phyloP scores from a whole-genome alignment of 1,140 invertebrate genomes.

The Batillaria attramentaria region DNA sequence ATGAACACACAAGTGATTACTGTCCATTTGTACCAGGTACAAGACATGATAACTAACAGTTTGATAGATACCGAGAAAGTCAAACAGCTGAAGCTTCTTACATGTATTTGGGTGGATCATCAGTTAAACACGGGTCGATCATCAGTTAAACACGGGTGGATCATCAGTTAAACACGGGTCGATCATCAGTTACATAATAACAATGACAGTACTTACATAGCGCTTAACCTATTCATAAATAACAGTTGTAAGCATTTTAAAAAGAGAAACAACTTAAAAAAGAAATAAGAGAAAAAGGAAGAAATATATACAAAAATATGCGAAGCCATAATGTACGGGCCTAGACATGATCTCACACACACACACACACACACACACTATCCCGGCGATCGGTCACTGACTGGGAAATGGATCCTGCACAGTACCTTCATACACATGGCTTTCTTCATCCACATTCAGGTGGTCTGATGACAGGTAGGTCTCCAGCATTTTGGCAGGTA shows the following conservation, averaged over 20 bases:
- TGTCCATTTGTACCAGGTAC: too few species aligned
- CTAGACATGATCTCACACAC: not conserved
- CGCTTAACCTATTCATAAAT: too few species aligned
- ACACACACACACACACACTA: conserved; percentile 4
- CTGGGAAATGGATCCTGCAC: too few species aligned
- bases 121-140: not conserved
- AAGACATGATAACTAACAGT: not conserved
- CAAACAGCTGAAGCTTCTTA: too few species aligned
- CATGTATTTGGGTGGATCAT: not conserved
- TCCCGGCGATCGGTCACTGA: too few species aligned
- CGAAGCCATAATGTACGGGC: too few species aligned
- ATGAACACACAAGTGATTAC: too few species aligned
- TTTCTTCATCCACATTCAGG: conserved; percentile 66
- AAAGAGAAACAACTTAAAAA: too few species aligned
- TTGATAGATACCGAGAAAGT: too few species aligned
- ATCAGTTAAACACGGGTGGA: not conserved
- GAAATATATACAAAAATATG: not conserved
- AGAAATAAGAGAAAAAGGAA: not conserved
- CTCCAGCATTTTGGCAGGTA: conserved; percentile 55
- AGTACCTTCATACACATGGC: conserved; percentile 62
- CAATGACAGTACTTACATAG: too few species aligned
- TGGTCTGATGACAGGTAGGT: conserved; percentile 58
- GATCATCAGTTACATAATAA: not conserved
- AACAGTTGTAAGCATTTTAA: too few species aligned
- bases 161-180: not conserved